These are phyloP conservation scores for Macaria notata DNA, from an alignment of 2,888 invertebrate genomes.

Conservation along the genomic window DNA sequence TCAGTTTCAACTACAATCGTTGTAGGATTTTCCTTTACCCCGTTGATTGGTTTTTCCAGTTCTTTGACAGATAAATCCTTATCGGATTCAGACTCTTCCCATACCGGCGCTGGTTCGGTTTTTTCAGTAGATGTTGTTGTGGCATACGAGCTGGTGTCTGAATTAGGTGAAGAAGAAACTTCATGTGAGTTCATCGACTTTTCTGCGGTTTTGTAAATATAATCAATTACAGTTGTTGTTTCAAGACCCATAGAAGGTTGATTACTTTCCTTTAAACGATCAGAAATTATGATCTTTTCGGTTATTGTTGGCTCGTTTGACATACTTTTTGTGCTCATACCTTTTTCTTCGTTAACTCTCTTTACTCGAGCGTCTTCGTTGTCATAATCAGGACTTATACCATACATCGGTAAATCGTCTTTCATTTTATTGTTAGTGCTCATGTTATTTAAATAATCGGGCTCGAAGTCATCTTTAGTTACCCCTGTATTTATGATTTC, in stretches of 20 bases:
- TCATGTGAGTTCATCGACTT: slow-evolving; percentile 28
- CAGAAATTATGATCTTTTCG: slow-evolving; percentile 25
- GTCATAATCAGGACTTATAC: slow-evolving; percentile 65
- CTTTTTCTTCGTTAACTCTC: slow-evolving; percentile 55
- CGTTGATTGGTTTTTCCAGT: slow-evolving; percentile 28
- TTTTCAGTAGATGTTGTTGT: slow-evolving; percentile 19
- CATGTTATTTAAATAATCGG: slow-evolving; percentile 67
- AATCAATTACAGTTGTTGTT: slow-evolving; percentile 64
- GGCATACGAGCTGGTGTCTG: slow-evolving; percentile 11
- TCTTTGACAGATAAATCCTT: slow-evolving; percentile 42
- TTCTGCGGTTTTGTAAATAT: slow-evolving; percentile 61
- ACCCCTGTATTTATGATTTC: slow-evolving; percentile 52
- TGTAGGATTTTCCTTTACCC: slow-evolving; percentile 23
- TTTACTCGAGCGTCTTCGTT: slow-evolving; percentile 62
- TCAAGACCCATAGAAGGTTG: slow-evolving; percentile 37
- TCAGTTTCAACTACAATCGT: slow-evolving; percentile 5
- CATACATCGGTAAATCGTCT: slow-evolving; percentile 57
- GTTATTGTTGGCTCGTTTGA: slow-evolving; percentile 22
- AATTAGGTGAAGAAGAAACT: slow-evolving; percentile 6
- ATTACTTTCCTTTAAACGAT: slow-evolving; percentile 26
- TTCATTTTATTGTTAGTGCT: slow-evolving; percentile 52
- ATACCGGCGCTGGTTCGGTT: slow-evolving; percentile 64
- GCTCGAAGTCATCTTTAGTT: slow-evolving; percentile 66
- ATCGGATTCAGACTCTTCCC: slow-evolving; percentile 58
- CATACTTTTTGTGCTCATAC: slow-evolving; percentile 16